These are phyloP conservation scores for Zoroaster sp. DNA, from an alignment of 53 echinoderm and acorn worm genomes.

Conservation along the genomic window DNA sequence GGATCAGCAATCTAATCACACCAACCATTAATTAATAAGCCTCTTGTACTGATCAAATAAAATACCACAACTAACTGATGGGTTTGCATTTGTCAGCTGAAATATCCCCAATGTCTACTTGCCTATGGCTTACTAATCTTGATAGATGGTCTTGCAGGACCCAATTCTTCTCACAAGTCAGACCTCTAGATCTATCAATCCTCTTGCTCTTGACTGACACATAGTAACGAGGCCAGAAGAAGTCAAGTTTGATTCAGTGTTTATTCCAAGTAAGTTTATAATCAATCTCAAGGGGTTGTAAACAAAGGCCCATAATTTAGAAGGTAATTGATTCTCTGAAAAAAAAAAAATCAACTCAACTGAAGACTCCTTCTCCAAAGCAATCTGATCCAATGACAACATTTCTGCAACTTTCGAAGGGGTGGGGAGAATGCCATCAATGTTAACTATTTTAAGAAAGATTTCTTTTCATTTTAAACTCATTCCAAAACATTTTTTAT, in stretches of 20 bases:
- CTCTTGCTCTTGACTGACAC: not conserved
- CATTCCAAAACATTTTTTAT: too few relatives aligned
- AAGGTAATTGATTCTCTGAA: constrained; percentile 29
- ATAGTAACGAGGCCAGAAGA: not conserved
- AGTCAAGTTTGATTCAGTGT: constrained; percentile 16
- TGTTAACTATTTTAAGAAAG: too few relatives aligned
- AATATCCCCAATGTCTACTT: not conserved
- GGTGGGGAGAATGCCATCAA: too few relatives aligned
- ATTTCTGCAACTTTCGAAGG: too few relatives aligned
- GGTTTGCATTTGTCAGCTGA: not conserved
- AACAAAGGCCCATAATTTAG: constrained; percentile 8
- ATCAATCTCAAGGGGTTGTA: constrained; percentile 30
- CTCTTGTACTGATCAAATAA: too few relatives aligned
- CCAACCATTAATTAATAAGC: too few relatives aligned
- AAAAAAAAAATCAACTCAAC: not conserved
- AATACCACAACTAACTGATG: too few relatives aligned
- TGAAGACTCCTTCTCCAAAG: not conserved
- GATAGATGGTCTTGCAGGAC: not conserved
- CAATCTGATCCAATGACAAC: not conserved
- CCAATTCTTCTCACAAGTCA: not conserved
- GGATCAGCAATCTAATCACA: not conserved
- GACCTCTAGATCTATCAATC: not conserved
- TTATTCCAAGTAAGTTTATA: not conserved
- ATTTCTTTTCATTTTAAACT: too few relatives aligned
- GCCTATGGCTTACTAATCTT: not conserved